Conservation (phyloP, 2,797 vertebrate genomes). For the Todus mexicanus region DNA sequence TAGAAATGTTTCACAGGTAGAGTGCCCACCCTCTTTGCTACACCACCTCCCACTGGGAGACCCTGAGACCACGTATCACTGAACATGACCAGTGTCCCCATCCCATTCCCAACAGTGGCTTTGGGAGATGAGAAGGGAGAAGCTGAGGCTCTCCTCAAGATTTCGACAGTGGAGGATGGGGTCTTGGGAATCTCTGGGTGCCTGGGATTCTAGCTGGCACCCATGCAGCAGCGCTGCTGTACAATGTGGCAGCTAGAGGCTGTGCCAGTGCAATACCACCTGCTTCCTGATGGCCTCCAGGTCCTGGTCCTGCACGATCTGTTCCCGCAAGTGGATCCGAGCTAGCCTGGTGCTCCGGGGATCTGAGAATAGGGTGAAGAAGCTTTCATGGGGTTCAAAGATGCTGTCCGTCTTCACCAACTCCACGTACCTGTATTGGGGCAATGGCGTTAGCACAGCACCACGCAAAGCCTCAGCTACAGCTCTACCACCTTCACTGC, state of each 20-base stretch:
- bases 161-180: not conserved
- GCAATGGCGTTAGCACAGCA: not conserved
- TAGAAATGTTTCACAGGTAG: not conserved
- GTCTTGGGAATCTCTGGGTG: not conserved
- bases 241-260: not conserved
- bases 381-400: conserved; percentile 92
- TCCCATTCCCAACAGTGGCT: not conserved
- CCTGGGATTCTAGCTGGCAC: not conserved
- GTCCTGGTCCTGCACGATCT: conserved; percentile 90
- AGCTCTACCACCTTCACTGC: not conserved
- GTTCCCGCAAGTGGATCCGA: conserved; percentile 89
- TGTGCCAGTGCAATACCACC: conserved; percentile 66
- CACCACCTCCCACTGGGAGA: not conserved
- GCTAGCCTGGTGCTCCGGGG: conserved; percentile 92
- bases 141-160: not conserved
- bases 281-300: conserved; percentile 94
- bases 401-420: conserved; percentile 89
- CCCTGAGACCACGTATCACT: not conserved
- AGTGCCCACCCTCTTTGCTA: not conserved
- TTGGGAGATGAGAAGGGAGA: not conserved
- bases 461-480: not conserved
- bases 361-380: conserved; percentile 95
- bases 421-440: conserved; percentile 86
- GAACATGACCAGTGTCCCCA: not conserved
- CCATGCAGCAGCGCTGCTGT: accelerated